These are phyloP conservation scores for Carapus acus DNA, from an alignment of 2,797 vertebrate genomes.

Conservation along the genomic window DNA sequence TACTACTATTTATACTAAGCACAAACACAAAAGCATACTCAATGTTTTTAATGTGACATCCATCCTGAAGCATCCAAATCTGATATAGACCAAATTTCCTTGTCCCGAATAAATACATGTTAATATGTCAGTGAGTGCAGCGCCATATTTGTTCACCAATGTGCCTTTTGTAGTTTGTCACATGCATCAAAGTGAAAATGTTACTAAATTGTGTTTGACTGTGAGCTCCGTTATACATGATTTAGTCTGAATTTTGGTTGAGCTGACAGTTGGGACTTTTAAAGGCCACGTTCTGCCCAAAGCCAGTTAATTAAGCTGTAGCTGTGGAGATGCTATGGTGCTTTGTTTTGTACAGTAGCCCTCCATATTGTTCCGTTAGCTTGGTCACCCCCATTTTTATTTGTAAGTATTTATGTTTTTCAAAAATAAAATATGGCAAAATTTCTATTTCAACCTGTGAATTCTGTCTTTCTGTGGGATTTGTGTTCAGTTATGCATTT, in stretches of 20 bases:
- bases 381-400: too few species aligned
- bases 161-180: constrained; percentile 30
- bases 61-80: neutral
- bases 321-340: neutral
- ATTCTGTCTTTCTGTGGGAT: too few species aligned
- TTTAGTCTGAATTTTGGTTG: constrained; percentile 8
- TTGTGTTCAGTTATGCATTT: too few species aligned
- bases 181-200: neutral
- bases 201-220: too few species aligned
- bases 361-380: too few species aligned
- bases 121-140: constrained; percentile 16
- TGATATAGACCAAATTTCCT: constrained; percentile 29
- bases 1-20: neutral
- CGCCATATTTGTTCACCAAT: constrained; percentile 44
- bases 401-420: constrained; percentile 11
- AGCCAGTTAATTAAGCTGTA: constrained; percentile 4
- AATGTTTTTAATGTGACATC: neutral
- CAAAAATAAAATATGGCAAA: neutral
- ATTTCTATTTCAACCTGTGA: too few species aligned
- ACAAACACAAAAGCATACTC: neutral
- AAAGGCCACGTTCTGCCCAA: constrained; percentile 3
- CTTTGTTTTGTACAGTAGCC: constrained; percentile 2
- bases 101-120: neutral
- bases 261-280: neutral
- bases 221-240: neutral